Percentiles rank a stretch among this genome's conserved stretches.
phyloP scores from a whole-genome alignment of 2,888 invertebrate genomes.

The Bellardia pandia region DNA sequence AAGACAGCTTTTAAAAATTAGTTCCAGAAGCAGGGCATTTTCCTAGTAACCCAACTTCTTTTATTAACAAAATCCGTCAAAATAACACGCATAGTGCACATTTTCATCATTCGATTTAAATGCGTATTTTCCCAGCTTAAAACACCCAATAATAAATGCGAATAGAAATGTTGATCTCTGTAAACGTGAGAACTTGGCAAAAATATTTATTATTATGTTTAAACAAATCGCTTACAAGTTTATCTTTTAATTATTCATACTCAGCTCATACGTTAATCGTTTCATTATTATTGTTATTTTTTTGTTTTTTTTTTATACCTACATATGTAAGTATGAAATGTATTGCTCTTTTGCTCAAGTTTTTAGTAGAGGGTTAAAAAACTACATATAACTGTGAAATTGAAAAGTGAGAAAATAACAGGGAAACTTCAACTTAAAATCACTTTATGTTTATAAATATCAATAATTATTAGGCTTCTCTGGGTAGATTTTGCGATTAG shows the following conservation, averaged over 20 bases:
- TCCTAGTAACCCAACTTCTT: too few relatives aligned
- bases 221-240: conserved; percentile 35
- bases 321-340: not conserved
- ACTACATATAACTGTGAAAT: not conserved
- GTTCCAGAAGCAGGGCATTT: too few relatives aligned
- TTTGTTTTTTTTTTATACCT: not conserved
- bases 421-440: conserved; percentile 49
- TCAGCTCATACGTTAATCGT: not conserved
- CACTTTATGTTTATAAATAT: conserved; percentile 18
- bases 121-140: not conserved
- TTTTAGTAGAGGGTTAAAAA: not conserved
- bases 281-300: not conserved
- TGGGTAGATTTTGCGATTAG: conserved; percentile 34
- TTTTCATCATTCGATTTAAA: not conserved
- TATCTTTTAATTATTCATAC: conserved; percentile 27
- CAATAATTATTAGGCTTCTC: conserved; percentile 20
- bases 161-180: conserved; percentile 21
- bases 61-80: too few relatives aligned
- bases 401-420: not conserved
- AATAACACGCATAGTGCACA: not conserved
- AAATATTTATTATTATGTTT: not conserved
- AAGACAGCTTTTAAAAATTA: too few relatives aligned
- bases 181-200: conserved; percentile 42
- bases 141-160: not conserved
- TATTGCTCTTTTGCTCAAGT: too few relatives aligned